These are phyloP conservation scores for Scomber scombrus DNA, from an alignment of 2,113 vertebrate species.

Conservation along the genomic window DNA sequence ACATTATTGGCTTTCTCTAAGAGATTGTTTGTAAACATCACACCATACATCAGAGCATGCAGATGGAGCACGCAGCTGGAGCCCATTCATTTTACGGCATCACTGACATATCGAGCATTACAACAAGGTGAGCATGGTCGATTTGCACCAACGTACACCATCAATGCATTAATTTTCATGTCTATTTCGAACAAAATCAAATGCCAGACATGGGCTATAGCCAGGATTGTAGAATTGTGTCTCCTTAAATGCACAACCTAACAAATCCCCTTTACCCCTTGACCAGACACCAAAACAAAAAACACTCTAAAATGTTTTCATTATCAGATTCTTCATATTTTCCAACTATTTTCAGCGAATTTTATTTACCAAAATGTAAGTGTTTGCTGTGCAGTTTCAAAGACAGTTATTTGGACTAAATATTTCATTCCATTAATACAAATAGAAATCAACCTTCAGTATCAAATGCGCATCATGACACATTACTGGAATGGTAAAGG, in stretches of 20 bases:
- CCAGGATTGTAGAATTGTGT: neutral
- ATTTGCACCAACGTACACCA: slow-evolving; percentile 10
- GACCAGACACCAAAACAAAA: too few relatives aligned
- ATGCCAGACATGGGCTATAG: neutral
- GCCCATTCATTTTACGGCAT: slow-evolving; percentile 24
- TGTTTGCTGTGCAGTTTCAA: too few relatives aligned
- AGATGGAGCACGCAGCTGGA: slow-evolving; percentile 49
- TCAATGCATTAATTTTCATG: slow-evolving; percentile 12
- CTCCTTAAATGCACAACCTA: neutral
- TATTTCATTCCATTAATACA: too few relatives aligned
- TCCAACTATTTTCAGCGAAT: too few relatives aligned
- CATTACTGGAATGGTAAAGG: neutral
- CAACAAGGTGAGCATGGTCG: slow-evolving; percentile 10
- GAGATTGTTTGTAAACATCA: slow-evolving; percentile 57
- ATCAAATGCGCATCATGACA: neutral
- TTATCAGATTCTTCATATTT: too few relatives aligned
- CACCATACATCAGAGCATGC: slow-evolving; percentile 35
- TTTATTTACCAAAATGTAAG: too few relatives aligned
- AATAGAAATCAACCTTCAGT: neutral
- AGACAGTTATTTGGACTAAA: too few relatives aligned
- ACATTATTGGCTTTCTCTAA: slow-evolving; percentile 50
- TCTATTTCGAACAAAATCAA: slow-evolving; percentile 22
- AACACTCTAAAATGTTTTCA: too few relatives aligned
- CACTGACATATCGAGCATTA: slow-evolving; percentile 20
- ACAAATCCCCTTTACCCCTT: too few relatives aligned